These are phyloP conservation scores for Notamacropus eugenii DNA, from an alignment of 2,797 vertebrate genomes.

Conservation along the genomic window DNA sequence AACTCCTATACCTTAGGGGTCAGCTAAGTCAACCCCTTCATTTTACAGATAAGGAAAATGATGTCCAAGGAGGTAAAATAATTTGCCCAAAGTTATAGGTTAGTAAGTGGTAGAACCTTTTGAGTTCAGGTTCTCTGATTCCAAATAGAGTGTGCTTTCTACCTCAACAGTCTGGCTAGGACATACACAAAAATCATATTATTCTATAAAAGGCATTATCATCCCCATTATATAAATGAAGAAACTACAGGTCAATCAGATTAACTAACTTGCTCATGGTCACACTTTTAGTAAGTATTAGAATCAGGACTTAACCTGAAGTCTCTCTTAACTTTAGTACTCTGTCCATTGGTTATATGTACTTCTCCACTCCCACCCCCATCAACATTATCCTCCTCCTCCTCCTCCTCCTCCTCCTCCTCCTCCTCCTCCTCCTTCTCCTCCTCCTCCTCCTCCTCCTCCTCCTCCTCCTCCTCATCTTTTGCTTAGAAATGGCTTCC, in stretches of 20 bases:
- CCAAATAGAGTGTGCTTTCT: neutral
- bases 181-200: neutral
- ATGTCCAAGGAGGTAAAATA: neutral
- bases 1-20: neutral
- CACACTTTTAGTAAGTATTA: neutral
- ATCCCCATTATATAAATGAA: neutral
- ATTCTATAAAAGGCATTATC: neutral
- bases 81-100: neutral
- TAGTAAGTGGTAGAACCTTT: neutral
- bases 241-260: neutral
- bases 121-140: neutral
- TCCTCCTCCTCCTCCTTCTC: too few species aligned
- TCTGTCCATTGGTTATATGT: neutral
- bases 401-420: too few species aligned
- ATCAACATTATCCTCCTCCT: neutral
- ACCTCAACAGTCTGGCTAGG: neutral
- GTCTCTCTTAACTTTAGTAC: neutral
- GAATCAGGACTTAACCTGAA: neutral
- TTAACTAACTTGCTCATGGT: neutral
- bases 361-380: neutral
- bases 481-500: neutral
- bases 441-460: too few species aligned
- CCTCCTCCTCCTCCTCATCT: too few species aligned
- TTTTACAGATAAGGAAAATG: neutral
- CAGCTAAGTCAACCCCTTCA: neutral